These are phyloP conservation scores for Oplegnathus fasciatus DNA, from an alignment of 2,113 vertebrate species.

Conservation along the genomic window DNA sequence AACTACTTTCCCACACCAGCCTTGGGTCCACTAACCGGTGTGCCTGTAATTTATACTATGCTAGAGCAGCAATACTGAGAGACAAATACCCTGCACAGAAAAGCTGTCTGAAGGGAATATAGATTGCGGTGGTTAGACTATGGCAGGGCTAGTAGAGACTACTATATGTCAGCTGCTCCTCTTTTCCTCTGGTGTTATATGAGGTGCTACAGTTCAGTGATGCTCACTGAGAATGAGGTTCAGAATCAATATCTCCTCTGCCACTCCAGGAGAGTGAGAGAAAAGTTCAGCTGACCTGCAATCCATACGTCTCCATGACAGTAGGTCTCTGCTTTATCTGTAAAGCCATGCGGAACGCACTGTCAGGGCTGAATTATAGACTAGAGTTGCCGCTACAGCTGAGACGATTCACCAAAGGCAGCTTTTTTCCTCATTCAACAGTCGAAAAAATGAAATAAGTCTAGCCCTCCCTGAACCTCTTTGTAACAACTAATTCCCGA, in stretches of 20 bases:
- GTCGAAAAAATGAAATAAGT: neutral
- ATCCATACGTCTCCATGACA: constrained; percentile 76
- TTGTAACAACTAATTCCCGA: constrained; percentile 17
- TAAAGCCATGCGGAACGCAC: constrained; percentile 54
- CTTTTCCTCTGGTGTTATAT: constrained; percentile 45
- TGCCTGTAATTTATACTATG: constrained; percentile 3
- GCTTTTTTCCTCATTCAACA: constrained; percentile 22
- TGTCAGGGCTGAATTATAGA: constrained; percentile 70
- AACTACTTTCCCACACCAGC: neutral
- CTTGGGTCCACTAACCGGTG: neutral
- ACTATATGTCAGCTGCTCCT: constrained; percentile 35
- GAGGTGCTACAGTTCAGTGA: constrained; percentile 59
- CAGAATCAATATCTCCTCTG: constrained; percentile 75
- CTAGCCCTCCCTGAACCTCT: neutral
- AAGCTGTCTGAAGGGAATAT: constrained; percentile 20
- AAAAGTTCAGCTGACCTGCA: constrained; percentile 76
- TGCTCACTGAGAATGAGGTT: constrained; percentile 60
- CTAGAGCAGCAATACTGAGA: constrained; percentile 9
- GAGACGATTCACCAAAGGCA: constrained; percentile 37
- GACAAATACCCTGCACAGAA: constrained; percentile 13
- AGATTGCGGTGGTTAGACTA: constrained; percentile 18
- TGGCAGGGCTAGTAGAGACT: neutral
- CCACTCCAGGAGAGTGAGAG: constrained; percentile 65
- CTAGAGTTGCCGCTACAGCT: constrained; percentile 12
- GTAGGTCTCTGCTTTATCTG: constrained; percentile 54